Evolutionary conservation across 2,797 vertebrate genomes (phyloP), one percentile per base, ranked within the genome.

Genomic region (Enteromius fasciolatus): DNA sequence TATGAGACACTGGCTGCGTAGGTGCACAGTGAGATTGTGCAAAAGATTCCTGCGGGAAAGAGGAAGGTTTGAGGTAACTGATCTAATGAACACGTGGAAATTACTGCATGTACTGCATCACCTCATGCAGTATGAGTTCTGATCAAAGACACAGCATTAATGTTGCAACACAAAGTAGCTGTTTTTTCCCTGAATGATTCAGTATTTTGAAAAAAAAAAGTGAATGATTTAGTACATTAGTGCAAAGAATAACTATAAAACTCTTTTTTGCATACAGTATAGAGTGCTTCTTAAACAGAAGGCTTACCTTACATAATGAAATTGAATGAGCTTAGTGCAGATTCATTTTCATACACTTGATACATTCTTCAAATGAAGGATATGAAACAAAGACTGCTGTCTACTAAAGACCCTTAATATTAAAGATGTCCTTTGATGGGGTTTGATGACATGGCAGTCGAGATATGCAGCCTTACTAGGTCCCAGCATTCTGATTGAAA

Each of bases 11-110:
- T 97, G 89, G 95, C 94, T 4, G 96, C 94, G 0, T 96, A 97
- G 3, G 95, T 96, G 82, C 96, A 97, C 86, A 96, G 90, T 39
- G 96, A 97, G 88, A 97, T 95, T 89, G 95, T 95, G 92, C 96
- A 96, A 92, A 97, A 97, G 88, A 96, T 95, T 73, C 95, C 96
- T 97, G 83, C 17, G 87, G 87, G 85, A 69, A 52, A 86, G 54
- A 91, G 82, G 28, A 44, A 59, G 8, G 2, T 33, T 46, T 63
- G 1, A 64, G 63, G 31, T 67, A 12, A 79, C 15, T 50, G 70
- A 64, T 81, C 10, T 31, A 28, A 63, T 31, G 1, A n/a, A 73
- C 15, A 73, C 20, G 36, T 31, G 10, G 25, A 33, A 33, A 33
- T 33, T 33, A 33, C 31, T 33, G 31, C 31, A 31, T 31, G 31